These are phyloP conservation scores for Ametastegia equiseti DNA, from an alignment of 2,888 invertebrate species.

Conservation along the genomic window DNA sequence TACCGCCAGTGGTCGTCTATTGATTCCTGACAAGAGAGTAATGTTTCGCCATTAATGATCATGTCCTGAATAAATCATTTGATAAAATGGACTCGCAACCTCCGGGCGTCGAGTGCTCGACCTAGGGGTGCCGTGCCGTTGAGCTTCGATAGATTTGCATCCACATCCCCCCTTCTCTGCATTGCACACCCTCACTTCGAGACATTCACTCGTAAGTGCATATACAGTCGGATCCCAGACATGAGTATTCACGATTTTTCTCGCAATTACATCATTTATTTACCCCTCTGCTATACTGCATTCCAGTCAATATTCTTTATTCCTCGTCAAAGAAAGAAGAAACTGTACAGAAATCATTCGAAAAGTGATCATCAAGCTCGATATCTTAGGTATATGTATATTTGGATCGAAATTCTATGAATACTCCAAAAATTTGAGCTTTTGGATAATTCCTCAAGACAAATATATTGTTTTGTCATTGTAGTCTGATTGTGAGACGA, in stretches of 20 bases:
- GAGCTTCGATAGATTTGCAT: conserved; percentile 31
- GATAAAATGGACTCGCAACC: conserved; percentile 69
- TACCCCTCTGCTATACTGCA: neutral
- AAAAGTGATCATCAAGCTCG: no score
- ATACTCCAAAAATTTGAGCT: no score
- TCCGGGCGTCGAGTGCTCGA: conserved; percentile 48
- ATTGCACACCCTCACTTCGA: neutral
- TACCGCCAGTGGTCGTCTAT: conserved; percentile 62
- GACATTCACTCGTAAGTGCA: conserved; percentile 20
- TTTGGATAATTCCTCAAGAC: no score
- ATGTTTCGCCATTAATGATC: conserved; percentile 73
- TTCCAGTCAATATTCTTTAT: no score
- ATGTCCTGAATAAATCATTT: conserved; percentile 73
- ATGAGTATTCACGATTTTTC: neutral
- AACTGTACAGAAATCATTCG: no score
- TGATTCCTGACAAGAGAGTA: conserved; percentile 72
- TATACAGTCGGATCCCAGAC: neutral
- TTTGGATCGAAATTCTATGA: no score
- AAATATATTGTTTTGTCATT: no score
- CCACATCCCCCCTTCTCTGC: neutral
- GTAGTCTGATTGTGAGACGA: no score
- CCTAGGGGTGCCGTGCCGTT: neutral
- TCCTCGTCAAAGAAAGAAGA: no score
- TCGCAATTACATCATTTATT: neutral
- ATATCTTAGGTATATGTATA: no score